phyloP scores from a whole-genome alignment of 2,797 vertebrate species.

The Chelon labrosus region DNA sequence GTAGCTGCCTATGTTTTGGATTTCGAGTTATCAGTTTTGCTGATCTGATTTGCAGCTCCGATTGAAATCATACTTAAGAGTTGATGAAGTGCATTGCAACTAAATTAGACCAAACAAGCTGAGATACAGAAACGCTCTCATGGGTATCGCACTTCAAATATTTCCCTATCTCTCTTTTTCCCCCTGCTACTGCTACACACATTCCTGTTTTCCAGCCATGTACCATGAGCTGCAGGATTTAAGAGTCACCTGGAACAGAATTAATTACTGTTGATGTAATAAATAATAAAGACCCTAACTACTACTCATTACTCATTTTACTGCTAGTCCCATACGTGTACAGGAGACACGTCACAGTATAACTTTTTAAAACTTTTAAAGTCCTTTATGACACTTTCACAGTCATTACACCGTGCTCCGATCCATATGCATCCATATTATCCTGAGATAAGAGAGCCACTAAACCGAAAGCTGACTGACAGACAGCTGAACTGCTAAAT shows the following conservation, averaged over 20 bases:
- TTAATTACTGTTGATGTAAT: not conserved
- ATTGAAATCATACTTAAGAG: slow-evolving; percentile 15
- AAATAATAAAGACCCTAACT: not conserved
- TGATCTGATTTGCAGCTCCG: not conserved
- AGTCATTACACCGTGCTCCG: not conserved
- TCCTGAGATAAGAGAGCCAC: slow-evolving; percentile 13
- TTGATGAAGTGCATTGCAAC: slow-evolving; percentile 18
- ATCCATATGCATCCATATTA: slow-evolving; percentile 1
- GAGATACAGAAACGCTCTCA: not conserved
- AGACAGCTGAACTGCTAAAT: slow-evolving; percentile 33
- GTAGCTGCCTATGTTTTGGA: not conserved
- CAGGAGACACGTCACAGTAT: not conserved
- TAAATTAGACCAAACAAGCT: slow-evolving; percentile 23
- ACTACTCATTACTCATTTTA: not conserved
- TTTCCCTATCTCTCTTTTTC: not conserved
- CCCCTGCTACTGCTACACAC: not conserved
- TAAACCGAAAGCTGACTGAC: slow-evolving; percentile 13
- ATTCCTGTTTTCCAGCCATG: not conserved
- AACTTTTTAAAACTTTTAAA: not conserved
- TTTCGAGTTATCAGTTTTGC: slow-evolving; percentile 11
- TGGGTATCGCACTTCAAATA: slow-evolving; percentile 8
- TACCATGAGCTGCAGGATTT: not conserved
- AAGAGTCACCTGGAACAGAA: slow-evolving; percentile 1
- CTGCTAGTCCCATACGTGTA: not conserved
- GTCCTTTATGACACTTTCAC: not conserved